Base-by-base conservation (phyloP, 1,140 invertebrate genomes). In the Lutraria rhynchaena region DNA sequence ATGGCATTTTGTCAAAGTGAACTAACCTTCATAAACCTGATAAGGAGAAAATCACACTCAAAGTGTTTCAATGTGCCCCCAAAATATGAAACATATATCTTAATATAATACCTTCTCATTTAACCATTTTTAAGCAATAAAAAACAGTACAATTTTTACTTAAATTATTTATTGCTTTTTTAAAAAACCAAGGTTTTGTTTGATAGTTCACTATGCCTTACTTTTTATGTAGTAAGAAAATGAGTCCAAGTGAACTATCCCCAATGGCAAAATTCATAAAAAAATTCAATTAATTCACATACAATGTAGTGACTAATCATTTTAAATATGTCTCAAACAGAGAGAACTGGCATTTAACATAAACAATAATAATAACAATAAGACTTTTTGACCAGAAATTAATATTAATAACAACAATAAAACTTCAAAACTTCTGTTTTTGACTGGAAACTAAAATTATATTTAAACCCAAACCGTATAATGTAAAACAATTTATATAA, bases 121-220 rank as follows among this genome's bases (percentile, higher is more conserved):
- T 55, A 55, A 55, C 51, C 51, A 55, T 22, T 55, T 55, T 55
- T 24, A 55, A 55, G 51, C 51, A 55, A 55, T 55, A 55, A 55
- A n/a, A 55, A 55, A n/a, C 51, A 11, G 51, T 55, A 55, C 51
- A 55, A 55, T 55, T 11, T 55, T 55, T 55, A 55, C 51, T 55
- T 55, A 55, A 55, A 11, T 55, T 17, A 55, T 55, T 55, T 55
- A 55, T 55, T 55, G 51, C 51, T 11, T n/a, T 55, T 55, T 55
- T 55, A 55, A 55, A n/a, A 55, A 55, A 55, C 51, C 7, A 55
- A 55, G 51, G 51, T 55, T 55, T 55, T 11, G 51, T 55, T 17
- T 7, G n/a, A 55, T 55, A 55, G 51, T 55, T 55, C 51, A 55
- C 51, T 55, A 55, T 55, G 51, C 19, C 51, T 55, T 55, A 55